Evolutionary conservation across 2,888 invertebrate species (phyloP).

Genomic region (Trichopria drosophilae): DNA sequence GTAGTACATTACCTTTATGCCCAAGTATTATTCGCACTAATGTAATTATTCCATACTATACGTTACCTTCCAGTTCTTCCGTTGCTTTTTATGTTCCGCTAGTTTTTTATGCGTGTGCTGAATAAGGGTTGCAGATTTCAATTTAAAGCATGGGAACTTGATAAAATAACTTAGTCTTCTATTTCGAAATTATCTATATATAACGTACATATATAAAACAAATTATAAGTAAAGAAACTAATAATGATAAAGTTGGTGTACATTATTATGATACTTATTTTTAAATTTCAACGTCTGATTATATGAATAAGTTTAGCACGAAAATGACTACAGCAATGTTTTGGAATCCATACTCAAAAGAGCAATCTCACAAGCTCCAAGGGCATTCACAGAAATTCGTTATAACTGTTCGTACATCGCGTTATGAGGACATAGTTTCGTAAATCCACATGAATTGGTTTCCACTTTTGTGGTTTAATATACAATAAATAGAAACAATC

Average conservation of each 20-base stretch:
- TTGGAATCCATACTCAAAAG: too few relatives aligned
- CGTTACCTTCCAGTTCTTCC: too few relatives aligned
- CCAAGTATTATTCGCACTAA: too few relatives aligned
- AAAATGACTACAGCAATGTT: conserved; percentile 21
- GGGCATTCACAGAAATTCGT: too few relatives aligned
- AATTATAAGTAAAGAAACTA: conserved; percentile 55
- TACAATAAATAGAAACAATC: not conserved
- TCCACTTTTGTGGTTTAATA: conserved; percentile 10
- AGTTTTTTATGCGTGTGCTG: too few relatives aligned
- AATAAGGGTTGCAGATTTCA: too few relatives aligned
- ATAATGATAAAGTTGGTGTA: conserved; percentile 53
- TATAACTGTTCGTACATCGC: conserved; percentile 17
- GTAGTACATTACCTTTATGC: too few relatives aligned
- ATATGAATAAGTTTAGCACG: conserved; percentile 20
- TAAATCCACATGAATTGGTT: conserved; percentile 32
- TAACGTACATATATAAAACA: conserved; percentile 58
- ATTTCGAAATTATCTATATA: conserved; percentile 58
- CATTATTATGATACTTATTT: conserved; percentile 47
- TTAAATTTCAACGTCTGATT: conserved; percentile 32
- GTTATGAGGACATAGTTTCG: conserved; percentile 25
- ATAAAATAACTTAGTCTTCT: conserved; percentile 65
- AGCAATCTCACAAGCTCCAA: too few relatives aligned
- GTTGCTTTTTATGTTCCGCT: too few relatives aligned
- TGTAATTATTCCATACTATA: too few relatives aligned
- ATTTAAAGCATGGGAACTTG: conserved; percentile 68